phyloP scores from a whole-genome alignment of 2,113 vertebrate genomes.

The Chascanopsetta lugubris region DNA sequence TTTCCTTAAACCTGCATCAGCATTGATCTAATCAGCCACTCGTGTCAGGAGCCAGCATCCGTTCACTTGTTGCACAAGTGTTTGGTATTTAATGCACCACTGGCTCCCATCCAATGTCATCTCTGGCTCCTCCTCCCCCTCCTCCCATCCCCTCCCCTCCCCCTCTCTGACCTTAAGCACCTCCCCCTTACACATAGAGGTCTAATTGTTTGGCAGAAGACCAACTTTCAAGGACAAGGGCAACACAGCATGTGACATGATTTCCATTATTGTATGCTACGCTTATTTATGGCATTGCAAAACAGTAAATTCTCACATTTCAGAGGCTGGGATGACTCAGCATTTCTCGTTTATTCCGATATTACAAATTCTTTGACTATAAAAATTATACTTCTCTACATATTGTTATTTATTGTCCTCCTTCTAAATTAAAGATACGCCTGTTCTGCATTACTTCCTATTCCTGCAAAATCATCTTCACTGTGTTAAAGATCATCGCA shows the following conservation, averaged over 20 bases:
- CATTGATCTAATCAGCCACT: not conserved
- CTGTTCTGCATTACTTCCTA: not conserved
- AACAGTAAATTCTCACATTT: no score
- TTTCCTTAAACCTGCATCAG: not conserved
- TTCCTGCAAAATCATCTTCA: constrained; percentile 7
- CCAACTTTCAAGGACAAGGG: constrained; percentile 52
- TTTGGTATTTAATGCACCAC: constrained; percentile 55
- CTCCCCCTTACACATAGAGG: constrained; percentile 13
- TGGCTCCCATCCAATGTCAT: constrained; percentile 60
- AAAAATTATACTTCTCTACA: no score
- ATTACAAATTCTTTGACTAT: no score
- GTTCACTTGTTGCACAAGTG: constrained; percentile 29
- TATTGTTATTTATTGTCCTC: no score
- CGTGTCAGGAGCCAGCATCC: not conserved
- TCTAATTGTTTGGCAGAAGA: constrained; percentile 26
- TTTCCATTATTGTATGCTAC: no score
- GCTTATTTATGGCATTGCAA: no score
- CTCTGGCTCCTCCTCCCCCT: constrained; percentile 31
- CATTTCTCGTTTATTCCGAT: no score
- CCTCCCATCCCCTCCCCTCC: not conserved
- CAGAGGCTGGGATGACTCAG: no score
- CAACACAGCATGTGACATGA: not conserved
- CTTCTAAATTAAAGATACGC: not conserved
- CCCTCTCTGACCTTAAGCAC: constrained; percentile 4
- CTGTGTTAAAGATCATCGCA: constrained; percentile 15